phyloP scores from a whole-genome alignment of 2,797 vertebrate species.

The Euphonia xanthogaster region DNA sequence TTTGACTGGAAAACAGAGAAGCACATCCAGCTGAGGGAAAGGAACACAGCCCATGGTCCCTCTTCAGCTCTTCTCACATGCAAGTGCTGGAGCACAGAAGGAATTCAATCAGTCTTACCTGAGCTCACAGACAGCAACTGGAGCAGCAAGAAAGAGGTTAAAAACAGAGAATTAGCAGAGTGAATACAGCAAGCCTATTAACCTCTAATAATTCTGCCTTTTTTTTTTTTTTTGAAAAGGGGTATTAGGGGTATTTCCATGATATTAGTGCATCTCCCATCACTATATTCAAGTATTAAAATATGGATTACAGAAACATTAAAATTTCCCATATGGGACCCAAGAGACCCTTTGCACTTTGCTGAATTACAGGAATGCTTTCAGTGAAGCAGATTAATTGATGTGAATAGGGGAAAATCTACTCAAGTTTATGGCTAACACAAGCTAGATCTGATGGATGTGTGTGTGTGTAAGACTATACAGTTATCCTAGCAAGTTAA shows the following conservation, averaged over 20 bases:
- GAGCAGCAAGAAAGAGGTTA: background rate
- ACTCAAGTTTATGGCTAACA: background rate
- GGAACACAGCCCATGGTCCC: background rate
- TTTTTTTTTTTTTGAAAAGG: background rate
- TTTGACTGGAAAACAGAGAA: background rate
- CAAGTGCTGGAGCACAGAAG: background rate
- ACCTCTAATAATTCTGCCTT: background rate
- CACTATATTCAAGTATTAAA: conserved; percentile 9
- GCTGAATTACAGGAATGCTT: conserved; percentile 3
- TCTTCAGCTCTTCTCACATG: background rate
- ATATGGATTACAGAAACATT: conserved; percentile 1
- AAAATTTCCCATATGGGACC: background rate
- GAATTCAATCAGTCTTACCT: background rate
- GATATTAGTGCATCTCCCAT: background rate
- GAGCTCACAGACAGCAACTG: background rate
- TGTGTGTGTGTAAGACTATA: background rate
- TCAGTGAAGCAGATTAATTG: background rate
- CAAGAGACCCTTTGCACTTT: background rate
- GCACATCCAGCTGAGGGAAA: background rate
- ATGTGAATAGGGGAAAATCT: background rate
- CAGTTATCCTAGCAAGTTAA: conserved; percentile 2
- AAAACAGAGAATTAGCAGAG: background rate
- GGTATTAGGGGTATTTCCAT: background rate
- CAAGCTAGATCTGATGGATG: background rate
- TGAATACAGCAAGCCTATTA: background rate